Percentiles rank a stretch among this genome's conserved stretches.
These are phyloP conservation scores for Avahi laniger DNA, from an alignment of 2,797 vertebrate genomes.

Conservation along the genomic window DNA sequence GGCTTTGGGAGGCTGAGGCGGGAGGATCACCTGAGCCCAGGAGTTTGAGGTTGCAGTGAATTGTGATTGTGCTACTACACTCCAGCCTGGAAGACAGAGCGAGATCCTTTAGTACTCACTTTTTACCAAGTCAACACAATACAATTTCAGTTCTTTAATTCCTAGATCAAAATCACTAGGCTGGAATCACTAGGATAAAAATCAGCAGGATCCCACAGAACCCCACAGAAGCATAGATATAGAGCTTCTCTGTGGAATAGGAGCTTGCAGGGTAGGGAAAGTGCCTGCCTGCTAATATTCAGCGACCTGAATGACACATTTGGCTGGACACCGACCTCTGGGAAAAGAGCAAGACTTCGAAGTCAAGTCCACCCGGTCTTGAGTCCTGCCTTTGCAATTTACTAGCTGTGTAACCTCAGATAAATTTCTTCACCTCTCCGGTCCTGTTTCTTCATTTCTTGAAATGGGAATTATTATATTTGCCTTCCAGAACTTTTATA, in stretches of 20 bases:
- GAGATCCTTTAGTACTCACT: neutral
- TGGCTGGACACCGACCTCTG: neutral
- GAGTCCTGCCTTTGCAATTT: neutral
- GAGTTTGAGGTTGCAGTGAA: neutral
- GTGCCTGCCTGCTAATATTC: neutral
- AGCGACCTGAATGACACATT: neutral
- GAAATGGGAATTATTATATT: neutral
- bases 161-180: neutral
- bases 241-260: neutral
- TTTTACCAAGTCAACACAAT: neutral
- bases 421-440: neutral
- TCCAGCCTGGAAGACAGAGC: neutral
- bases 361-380: neutral
- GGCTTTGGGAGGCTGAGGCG: neutral
- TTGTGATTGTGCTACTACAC: neutral
- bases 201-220: constrained; percentile 17
- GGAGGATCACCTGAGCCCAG: neutral
- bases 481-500: neutral
- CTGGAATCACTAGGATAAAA: constrained; percentile 12
- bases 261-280: neutral
- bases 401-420: neutral
- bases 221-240: neutral
- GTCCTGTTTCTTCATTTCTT: neutral
- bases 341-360: neutral
- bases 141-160: constrained; percentile 14